Percentiles rank a stretch among this genome's conserved stretches.
phyloP scores from a whole-genome alignment of 1,140 invertebrate genomes.

The Calycopis cecrops region DNA sequence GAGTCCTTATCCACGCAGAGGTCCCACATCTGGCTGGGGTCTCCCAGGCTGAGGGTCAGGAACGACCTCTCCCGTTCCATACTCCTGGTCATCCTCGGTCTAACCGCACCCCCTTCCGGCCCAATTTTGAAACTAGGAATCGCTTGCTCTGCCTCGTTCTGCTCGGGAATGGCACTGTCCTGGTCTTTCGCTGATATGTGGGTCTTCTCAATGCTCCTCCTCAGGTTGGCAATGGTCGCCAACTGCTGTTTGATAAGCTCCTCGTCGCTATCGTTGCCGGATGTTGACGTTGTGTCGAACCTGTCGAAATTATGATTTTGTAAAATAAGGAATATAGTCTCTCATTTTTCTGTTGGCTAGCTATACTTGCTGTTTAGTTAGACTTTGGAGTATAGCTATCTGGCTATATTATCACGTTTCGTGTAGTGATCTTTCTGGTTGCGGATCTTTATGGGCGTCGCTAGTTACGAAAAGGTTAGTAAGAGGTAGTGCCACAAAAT shows the following conservation, averaged over 20 bases:
- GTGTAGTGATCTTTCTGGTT: too few relatives aligned
- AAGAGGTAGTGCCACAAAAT: too few relatives aligned
- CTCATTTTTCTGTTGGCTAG: too few relatives aligned
- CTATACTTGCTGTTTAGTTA: too few relatives aligned
- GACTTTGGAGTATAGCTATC: too few relatives aligned
- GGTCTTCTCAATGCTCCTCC: slow-evolving; percentile 69
- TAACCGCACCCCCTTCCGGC: slow-evolving; percentile 66
- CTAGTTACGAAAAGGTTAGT: too few relatives aligned
- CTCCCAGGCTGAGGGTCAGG: slow-evolving; percentile 55
- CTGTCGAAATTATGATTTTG: slow-evolving; percentile 38
- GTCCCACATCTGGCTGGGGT: slow-evolving; percentile 59
- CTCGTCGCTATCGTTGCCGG: slow-evolving; percentile 72
- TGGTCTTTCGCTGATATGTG: slow-evolving; percentile 63
- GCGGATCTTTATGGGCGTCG: too few relatives aligned
- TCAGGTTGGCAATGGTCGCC: slow-evolving; percentile 53
- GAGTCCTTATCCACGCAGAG: slow-evolving; percentile 65
- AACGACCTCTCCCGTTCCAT: slow-evolving; percentile 61
- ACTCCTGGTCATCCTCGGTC: slow-evolving; percentile 55
- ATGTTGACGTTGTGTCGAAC: slow-evolving; percentile 70
- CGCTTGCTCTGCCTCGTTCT: slow-evolving; percentile 54
- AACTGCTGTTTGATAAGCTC: slow-evolving; percentile 57
- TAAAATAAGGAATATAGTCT: too few relatives aligned
- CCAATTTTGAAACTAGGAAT: slow-evolving; percentile 78
- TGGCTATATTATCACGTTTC: background rate
- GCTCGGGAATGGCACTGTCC: slow-evolving; percentile 64